Percentiles rank a stretch among this genome's conserved stretches.
phyloP scores from a whole-genome alignment of 2,113 vertebrate genomes.

The Heloderma charlesbogerti region DNA sequence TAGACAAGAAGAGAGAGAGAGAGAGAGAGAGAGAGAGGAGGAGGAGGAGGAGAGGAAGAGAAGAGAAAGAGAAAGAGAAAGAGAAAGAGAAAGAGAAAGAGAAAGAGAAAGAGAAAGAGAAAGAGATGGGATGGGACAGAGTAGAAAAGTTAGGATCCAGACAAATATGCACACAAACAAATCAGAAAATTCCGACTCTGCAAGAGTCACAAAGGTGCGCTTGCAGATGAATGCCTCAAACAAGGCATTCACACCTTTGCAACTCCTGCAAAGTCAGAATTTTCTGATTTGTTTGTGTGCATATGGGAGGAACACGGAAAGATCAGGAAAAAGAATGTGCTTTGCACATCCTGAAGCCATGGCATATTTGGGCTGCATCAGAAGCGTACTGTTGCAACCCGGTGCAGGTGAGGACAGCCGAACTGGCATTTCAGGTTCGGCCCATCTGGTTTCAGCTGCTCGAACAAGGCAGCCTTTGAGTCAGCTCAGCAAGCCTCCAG shows the following conservation, averaged over 20 bases:
- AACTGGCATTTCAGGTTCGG: background rate
- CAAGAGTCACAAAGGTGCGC: background rate
- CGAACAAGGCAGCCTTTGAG: constrained; percentile 22
- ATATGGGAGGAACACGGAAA: background rate
- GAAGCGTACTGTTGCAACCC: fast-evolving
- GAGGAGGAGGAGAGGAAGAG: background rate
- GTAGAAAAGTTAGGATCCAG: background rate
- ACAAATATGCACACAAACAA: background rate
- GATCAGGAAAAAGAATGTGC: too few species aligned
- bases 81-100: too few species aligned
- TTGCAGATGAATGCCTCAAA: background rate
- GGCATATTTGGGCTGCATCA: too few species aligned
- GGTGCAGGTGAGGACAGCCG: too few species aligned
- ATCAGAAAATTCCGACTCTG: background rate
- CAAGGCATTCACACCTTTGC: background rate
- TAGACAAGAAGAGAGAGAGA: too few species aligned
- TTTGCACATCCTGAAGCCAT: background rate
- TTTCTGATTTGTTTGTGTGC: background rate
- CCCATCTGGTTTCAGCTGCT: background rate
- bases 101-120: background rate
- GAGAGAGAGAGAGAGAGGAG: background rate
- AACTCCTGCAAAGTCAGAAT: too few species aligned
- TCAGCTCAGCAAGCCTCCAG: constrained; percentile 51
- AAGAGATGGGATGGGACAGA: too few species aligned
- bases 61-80: background rate